Base-by-base conservation (phyloP, 2,113 vertebrate species). In the Calyptomena viridis region DNA sequence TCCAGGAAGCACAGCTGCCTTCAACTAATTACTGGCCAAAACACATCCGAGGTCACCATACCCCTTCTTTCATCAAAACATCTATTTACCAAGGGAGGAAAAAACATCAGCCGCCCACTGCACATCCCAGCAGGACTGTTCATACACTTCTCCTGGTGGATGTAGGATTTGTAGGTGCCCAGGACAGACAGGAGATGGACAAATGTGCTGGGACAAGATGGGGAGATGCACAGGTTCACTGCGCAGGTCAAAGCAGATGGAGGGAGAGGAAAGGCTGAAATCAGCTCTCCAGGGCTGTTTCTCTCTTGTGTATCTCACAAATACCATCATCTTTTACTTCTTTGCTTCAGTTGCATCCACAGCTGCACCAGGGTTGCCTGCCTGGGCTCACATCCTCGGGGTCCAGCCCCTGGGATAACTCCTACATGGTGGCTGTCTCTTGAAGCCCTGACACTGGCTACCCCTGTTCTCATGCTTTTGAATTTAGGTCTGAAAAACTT, bases 201-300 rank as follows among this genome's bases (percentile, higher is more conserved):
- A 50, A 60, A 81, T 9, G 20, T 40, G 20, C 64, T 71, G n/a
- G 33, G 39, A 55, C 21, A 69, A 25, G 23, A 76, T 1, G 2
- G 37, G 27, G 30, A 72, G 33, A 44, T 13, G 4, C n/a, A 74
- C 0, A 0, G 11, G 16, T 5, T 74, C 4, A 1, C 21, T 67
- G 47, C 1, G 0, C 42, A 22, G 9, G 21, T 35, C 8, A 5
- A 47, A 84, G 25, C 7, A 68, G 35, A 33, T 1, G 5, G 39
- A 90, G 10, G 21, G 8, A 75, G 33, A 58, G 42, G 37, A 63
- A 84, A 79, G 39, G 18, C 52, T 75, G 74, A 59, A 77, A 87
- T 53, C 42, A 82, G 23, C 6, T 7, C 20, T 80, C 14, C 63
- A 74, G 46, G 31, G 18, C 9, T 69, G 18, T 2, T 35, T 92